phyloP scores from a whole-genome alignment of 2,113 vertebrate genomes.

The Limanda limanda region DNA sequence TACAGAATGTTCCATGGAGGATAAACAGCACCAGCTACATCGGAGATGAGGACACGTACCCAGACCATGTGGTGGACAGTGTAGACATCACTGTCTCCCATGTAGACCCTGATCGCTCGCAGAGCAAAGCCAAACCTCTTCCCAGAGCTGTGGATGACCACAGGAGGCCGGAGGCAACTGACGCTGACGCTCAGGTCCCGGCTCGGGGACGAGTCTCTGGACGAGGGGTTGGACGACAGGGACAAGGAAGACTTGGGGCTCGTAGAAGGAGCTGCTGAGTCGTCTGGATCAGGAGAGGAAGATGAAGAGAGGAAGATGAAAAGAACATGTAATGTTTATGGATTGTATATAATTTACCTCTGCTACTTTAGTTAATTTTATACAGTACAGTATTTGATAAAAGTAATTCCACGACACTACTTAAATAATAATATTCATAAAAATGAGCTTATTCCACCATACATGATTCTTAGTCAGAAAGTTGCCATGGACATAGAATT shows the following conservation, averaged over 20 bases:
- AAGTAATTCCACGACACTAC: neutral
- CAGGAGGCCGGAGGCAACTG: constrained; percentile 88
- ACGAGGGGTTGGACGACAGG: constrained; percentile 93
- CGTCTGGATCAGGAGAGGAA: constrained; percentile 79
- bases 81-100: constrained; percentile 94
- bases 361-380: neutral
- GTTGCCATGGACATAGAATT: neutral
- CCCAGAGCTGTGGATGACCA: constrained; percentile 94
- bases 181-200: constrained; percentile 86
- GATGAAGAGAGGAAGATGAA: neutral
- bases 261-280: constrained; percentile 82
- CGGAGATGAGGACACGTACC: constrained; percentile 80
- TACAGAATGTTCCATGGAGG: neutral
- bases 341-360: neutral
- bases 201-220: constrained; percentile 94
- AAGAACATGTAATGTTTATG: neutral
- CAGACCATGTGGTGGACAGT: constrained; percentile 96
- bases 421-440: neutral
- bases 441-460: neutral
- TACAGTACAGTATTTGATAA: neutral
- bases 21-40: neutral
- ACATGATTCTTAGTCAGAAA: neutral
- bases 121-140: constrained; percentile 94
- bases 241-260: constrained; percentile 93
- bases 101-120: constrained; percentile 94